Evolutionary conservation across 2,797 vertebrate genomes (phyloP).

Genomic region (Pangasius larnaudii): DNA sequence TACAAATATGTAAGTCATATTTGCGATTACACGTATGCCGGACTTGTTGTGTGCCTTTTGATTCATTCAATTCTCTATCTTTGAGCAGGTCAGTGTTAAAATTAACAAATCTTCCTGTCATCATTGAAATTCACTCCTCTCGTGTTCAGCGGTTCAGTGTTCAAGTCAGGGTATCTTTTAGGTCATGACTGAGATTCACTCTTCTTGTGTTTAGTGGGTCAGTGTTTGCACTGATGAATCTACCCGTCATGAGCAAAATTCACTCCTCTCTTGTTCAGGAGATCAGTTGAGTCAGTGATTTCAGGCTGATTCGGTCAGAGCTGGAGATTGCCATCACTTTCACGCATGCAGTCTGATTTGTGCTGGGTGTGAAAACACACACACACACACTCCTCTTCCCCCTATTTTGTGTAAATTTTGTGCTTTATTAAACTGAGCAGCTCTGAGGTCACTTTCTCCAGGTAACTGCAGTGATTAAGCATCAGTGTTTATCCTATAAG

Average conservation of each 20-base stretch:
- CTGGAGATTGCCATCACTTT: neutral
- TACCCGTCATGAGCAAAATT: neutral
- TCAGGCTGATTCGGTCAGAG: neutral
- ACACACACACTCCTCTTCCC: neutral
- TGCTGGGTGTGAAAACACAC: neutral
- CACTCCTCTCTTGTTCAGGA: neutral
- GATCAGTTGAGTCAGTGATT: neutral
- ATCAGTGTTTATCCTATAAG: slow-evolving; percentile 22
- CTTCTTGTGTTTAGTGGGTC: neutral
- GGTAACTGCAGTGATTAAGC: slow-evolving; percentile 25
- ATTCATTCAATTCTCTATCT: neutral
- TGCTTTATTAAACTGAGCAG: slow-evolving; percentile 21
- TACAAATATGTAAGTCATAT: neutral
- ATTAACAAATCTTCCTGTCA: neutral
- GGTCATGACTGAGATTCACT: neutral
- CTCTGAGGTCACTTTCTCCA: neutral
- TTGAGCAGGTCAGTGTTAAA: neutral
- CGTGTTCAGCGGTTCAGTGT: neutral
- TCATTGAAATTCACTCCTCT: too few relatives aligned
- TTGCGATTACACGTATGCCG: too few relatives aligned
- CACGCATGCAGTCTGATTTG: neutral
- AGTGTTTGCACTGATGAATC: neutral
- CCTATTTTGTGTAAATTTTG: neutral
- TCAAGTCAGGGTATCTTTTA: neutral
- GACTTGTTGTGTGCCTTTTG: too few relatives aligned